Evolutionary conservation across 2,888 invertebrate genomes (phyloP), one percentile per base, ranked within the genome.

Genomic region (Phaonia tiefii): DNA sequence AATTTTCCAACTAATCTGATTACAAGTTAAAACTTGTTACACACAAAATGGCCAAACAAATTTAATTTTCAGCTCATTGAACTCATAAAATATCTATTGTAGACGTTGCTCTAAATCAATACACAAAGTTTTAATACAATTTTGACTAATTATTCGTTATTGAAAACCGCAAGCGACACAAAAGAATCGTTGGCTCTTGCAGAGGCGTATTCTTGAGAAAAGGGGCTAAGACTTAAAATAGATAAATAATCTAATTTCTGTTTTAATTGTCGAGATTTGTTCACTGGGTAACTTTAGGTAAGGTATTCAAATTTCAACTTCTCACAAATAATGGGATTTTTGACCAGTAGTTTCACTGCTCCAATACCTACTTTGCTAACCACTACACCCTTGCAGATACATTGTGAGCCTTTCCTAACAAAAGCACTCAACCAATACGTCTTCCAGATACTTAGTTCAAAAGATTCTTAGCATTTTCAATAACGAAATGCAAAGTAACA

Each of bases 1-100:
- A 79, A 74, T 54, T 51, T 79, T 70, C 70, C 75, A 51, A 58
- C 54, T 72, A 72, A 79, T 67, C 54, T 67, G 60, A 37, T 66
- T 60, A 66, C 17, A 72, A 72, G 37, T 71, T 44, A 13, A 37
- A 71, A 54, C 44, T 26, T 60, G 67, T 75, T 67, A 60, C 66
- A 75, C 75, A 79, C 54, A 69, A 69, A 54, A 65, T 63, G 54
- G 26, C n/a, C 37, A 46, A 70, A 66, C 65, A 79, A 71, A 66
- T 66, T 70, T 15, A 54, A 63, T 67, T 60, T 5, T 0, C 26
- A 15, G 10, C 31, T 2, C 11, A 60, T 10, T n/a, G 42, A 4
- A 54, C 13, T 25, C 17, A 2, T 22, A 11, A 13, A 22, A 54
- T 20, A 25, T 4, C 26, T 31, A 17, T 11, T 11, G 22, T 2